Evolutionary conservation across 1,140 invertebrate genomes (phyloP).

Genomic region (Magallana gigas): DNA sequence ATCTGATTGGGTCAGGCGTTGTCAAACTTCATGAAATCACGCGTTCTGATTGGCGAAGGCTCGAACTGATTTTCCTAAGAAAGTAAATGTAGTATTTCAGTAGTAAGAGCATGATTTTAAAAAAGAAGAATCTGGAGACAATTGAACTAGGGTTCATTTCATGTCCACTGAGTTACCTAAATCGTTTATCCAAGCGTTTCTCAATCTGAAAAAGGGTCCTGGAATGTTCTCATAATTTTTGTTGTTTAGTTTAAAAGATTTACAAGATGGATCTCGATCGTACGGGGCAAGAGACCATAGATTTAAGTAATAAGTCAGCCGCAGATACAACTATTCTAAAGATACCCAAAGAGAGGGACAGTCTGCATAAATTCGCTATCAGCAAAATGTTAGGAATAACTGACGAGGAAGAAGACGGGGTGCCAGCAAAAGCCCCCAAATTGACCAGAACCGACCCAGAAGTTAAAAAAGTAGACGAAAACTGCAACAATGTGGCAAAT

Average conservation of each 20-base stretch:
- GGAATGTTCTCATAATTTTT: too few relatives aligned
- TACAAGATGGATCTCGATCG: neutral
- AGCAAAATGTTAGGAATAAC: conserved; percentile 8
- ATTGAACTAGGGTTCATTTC: neutral
- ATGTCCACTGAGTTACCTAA: neutral
- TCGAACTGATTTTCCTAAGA: conserved; percentile 3
- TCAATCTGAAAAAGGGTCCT: neutral
- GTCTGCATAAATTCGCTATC: conserved; percentile 39
- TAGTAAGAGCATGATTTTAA: neutral
- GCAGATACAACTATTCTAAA: conserved; percentile 16
- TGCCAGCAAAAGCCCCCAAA: neutral
- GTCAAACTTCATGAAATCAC: conserved; percentile 14
- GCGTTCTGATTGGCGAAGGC: neutral
- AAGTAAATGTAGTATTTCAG: neutral
- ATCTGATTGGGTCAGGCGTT: neutral
- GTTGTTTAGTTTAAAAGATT: neutral
- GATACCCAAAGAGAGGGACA: conserved; percentile 37
- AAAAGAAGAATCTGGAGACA: neutral
- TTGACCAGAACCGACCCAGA: neutral
- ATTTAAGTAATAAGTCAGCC: neutral
- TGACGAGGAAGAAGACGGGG: neutral
- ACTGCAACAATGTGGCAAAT: conserved; percentile 27
- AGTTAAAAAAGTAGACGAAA: conserved; percentile 26
- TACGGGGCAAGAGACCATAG: neutral
- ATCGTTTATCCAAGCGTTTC: neutral